A percentile compares a stretch with the other conserved stretches of the same genome.
These are phyloP conservation scores for Trochalopteron elliotii DNA, from an alignment of 2,113 vertebrate species.

Conservation along the genomic window DNA sequence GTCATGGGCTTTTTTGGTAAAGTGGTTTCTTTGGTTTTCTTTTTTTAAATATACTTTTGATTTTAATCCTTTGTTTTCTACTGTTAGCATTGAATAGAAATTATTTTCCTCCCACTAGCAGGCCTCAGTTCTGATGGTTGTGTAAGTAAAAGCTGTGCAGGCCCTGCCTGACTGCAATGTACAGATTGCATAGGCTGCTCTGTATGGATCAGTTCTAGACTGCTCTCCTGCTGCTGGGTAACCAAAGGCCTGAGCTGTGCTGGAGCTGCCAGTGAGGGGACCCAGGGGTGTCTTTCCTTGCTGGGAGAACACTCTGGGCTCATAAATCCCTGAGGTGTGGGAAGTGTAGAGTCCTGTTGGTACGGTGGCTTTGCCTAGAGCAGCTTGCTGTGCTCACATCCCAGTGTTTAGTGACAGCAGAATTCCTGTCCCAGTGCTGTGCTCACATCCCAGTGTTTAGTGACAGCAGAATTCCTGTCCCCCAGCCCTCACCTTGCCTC, in stretches of 20 bases:
- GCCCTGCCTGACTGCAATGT: not conserved
- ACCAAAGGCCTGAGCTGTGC: not conserved
- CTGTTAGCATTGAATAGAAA: not conserved
- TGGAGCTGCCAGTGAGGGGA: not conserved
- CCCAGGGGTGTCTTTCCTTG: not conserved
- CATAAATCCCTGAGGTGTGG: not conserved
- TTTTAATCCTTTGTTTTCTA: not conserved
- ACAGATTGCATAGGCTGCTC: not conserved
- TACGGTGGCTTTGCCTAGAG: not conserved
- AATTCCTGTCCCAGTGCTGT: not conserved
- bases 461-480: not conserved
- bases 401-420: too few species aligned
- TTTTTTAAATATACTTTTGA: too few species aligned
- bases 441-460: not conserved
- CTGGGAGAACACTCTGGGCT: not conserved
- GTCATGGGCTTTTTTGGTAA: not conserved
- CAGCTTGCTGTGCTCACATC: not conserved
- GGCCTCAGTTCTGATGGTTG: not conserved
- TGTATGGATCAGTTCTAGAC: not conserved
- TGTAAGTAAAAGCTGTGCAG: not conserved
- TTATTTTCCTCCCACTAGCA: not conserved
- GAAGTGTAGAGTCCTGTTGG: not conserved
- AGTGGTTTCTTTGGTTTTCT: too few species aligned
- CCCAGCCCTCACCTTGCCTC: not conserved
- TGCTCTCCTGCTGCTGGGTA: not conserved